These are phyloP conservation scores for Emmelina monodactyla DNA, from an alignment of 2,888 invertebrate genomes.

Conservation along the genomic window DNA sequence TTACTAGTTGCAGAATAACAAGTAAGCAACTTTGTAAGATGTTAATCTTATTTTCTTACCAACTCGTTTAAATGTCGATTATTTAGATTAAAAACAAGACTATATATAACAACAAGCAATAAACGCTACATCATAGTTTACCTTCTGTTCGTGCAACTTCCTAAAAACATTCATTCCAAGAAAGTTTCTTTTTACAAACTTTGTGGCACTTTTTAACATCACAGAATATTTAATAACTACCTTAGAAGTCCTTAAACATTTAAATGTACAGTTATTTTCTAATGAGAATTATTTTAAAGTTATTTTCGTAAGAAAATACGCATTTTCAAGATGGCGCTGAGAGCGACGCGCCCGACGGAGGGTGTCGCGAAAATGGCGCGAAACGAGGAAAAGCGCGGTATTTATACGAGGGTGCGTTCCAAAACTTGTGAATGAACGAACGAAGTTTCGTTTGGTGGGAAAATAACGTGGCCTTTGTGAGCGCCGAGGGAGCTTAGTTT, in stretches of 20 bases:
- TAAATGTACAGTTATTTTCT: neutral
- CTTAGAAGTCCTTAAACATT: neutral
- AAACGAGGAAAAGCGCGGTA: slow-evolving; percentile 4
- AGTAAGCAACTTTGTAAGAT: too few relatives aligned
- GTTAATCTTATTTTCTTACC: too few relatives aligned
- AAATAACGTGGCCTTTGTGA: too few relatives aligned
- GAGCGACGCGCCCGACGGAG: neutral
- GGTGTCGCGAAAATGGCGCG: slow-evolving; percentile 10
- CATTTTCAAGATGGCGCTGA: neutral
- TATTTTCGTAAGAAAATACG: neutral
- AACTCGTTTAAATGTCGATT: too few relatives aligned
- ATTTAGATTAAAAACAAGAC: too few relatives aligned
- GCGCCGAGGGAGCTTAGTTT: too few relatives aligned
- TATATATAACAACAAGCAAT: too few relatives aligned
- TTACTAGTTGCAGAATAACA: too few relatives aligned
- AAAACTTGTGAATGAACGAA: slow-evolving; percentile 5
- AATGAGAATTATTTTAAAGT: neutral
- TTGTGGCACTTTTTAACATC: neutral
- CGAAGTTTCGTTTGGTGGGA: too few relatives aligned
- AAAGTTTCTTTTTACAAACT: neutral
- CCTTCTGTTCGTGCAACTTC: neutral
- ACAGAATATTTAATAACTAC: too few relatives aligned
- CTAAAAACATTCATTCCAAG: neutral
- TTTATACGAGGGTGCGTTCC: slow-evolving; percentile 6
- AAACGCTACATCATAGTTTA: too few relatives aligned